Evolutionary conservation across 2,888 invertebrate species (phyloP).

Genomic region (Microctonus hyperodae): DNA sequence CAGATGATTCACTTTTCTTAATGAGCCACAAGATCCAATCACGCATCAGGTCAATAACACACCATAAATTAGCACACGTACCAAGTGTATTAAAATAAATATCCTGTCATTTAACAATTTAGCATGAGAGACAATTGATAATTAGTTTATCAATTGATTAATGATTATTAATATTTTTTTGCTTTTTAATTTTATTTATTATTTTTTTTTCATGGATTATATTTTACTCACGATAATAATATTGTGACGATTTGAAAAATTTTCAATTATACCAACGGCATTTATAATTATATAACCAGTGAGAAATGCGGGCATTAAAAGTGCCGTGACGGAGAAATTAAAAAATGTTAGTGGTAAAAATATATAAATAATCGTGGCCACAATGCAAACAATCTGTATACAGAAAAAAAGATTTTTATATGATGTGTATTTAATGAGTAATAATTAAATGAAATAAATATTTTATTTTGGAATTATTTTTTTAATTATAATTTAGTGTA

Average conservation of each 20-base stretch:
- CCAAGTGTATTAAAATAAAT: slow-evolving; percentile 42
- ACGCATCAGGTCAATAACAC: slow-evolving; percentile 42
- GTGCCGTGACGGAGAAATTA: slow-evolving; percentile 38
- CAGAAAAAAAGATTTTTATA: background rate
- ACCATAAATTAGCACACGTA: slow-evolving; percentile 35
- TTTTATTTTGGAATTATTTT: background rate
- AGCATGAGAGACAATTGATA: background rate
- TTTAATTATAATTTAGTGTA: background rate
- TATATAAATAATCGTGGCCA: slow-evolving; percentile 40
- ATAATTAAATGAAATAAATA: background rate
- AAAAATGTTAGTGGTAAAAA: slow-evolving; percentile 39
- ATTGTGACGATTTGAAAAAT: slow-evolving; percentile 33
- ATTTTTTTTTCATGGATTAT: background rate
- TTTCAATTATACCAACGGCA: slow-evolving; percentile 40
- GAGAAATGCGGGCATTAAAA: slow-evolving; percentile 46
- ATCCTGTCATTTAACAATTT: slow-evolving; percentile 39
- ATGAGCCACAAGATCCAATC: slow-evolving; percentile 42
- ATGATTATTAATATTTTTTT: background rate
- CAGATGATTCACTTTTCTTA: slow-evolving; percentile 16
- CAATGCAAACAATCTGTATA: slow-evolving; percentile 44
- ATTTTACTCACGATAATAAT: slow-evolving; percentile 32
- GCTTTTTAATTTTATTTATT: background rate
- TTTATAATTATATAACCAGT: slow-evolving; percentile 49
- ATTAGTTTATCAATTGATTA: background rate
- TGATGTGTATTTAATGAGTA: slow-evolving; percentile 32